These are phyloP conservation scores for Aramus guarauna DNA, from an alignment of 2,113 vertebrate genomes.

Conservation along the genomic window DNA sequence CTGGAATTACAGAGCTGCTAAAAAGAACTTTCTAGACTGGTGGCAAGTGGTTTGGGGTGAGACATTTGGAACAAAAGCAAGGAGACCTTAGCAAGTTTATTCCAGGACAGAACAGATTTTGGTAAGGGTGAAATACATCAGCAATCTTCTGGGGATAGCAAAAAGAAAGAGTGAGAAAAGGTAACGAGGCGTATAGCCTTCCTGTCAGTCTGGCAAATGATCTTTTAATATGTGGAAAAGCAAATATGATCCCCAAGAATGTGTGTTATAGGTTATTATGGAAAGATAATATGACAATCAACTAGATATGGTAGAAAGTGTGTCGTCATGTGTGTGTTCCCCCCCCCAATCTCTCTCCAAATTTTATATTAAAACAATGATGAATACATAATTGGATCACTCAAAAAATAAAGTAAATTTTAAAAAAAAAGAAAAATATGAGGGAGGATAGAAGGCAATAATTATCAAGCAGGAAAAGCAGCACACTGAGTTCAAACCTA, in stretches of 20 bases:
- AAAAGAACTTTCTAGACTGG: not conserved
- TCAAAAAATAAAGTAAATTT: not conserved
- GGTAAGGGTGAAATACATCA: not conserved
- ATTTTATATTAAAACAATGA: not conserved
- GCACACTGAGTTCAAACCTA: not conserved
- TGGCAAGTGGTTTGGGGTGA: not conserved
- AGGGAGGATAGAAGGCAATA: not conserved
- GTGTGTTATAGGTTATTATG: not conserved
- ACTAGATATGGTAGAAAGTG: not conserved
- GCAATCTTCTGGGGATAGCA: not conserved
- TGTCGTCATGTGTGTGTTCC: fast-evolving
- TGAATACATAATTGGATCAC: not conserved
- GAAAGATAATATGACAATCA: not conserved
- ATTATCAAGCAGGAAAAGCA: not conserved
- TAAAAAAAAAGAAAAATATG: not conserved
- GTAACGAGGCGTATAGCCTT: not conserved
- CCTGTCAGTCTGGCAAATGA: not conserved
- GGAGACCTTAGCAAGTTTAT: not conserved
- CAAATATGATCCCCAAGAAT: not conserved
- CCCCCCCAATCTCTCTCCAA: not conserved
- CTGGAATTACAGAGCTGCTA: not conserved
- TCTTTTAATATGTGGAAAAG: not conserved
- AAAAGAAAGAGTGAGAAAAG: not conserved
- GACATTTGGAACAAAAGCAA: not conserved
- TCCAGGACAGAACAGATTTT: not conserved